These are phyloP conservation scores for Brienomyrus longianalis DNA, from an alignment of 2,113 vertebrate genomes.

Conservation along the genomic window DNA sequence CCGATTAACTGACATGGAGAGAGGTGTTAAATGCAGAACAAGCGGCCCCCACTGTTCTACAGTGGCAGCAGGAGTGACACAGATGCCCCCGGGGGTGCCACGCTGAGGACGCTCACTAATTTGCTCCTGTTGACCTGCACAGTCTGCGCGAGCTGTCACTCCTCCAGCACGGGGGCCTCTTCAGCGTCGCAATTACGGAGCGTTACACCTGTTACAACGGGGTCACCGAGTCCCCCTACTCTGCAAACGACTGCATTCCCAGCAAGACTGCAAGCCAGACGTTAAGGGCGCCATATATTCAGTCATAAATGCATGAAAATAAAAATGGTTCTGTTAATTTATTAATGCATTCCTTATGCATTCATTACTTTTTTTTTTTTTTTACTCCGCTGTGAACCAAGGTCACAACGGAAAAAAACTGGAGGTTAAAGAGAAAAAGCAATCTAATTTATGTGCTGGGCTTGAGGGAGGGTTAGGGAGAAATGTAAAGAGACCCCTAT, in stretches of 20 bases:
- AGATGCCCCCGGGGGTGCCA: background rate
- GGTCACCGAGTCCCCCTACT: background rate
- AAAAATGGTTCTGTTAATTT: conserved; percentile 18
- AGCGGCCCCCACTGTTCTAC: background rate
- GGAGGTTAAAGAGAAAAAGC: conserved; percentile 12
- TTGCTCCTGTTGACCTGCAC: background rate
- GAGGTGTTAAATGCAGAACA: background rate
- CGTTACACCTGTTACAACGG: background rate
- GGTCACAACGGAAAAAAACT: conserved; percentile 18
- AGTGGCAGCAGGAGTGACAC: background rate
- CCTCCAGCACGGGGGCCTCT: background rate
- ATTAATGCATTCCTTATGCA: conserved; percentile 16
- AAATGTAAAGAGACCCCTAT: conserved; percentile 12
- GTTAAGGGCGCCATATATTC: background rate
- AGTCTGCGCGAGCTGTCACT: background rate
- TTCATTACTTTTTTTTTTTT: conserved; percentile 11
- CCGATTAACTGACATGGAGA: background rate
- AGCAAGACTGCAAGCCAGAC: background rate
- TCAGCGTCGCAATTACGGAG: background rate
- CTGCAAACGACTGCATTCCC: background rate
- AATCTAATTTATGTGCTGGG: conserved; percentile 23
- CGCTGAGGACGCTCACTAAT: background rate
- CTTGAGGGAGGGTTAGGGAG: background rate
- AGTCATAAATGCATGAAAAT: conserved; percentile 12
- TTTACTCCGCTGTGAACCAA: conserved; percentile 20